phyloP scores from a whole-genome alignment of 2,888 invertebrate species.

The Lasioglossum vierecki region DNA sequence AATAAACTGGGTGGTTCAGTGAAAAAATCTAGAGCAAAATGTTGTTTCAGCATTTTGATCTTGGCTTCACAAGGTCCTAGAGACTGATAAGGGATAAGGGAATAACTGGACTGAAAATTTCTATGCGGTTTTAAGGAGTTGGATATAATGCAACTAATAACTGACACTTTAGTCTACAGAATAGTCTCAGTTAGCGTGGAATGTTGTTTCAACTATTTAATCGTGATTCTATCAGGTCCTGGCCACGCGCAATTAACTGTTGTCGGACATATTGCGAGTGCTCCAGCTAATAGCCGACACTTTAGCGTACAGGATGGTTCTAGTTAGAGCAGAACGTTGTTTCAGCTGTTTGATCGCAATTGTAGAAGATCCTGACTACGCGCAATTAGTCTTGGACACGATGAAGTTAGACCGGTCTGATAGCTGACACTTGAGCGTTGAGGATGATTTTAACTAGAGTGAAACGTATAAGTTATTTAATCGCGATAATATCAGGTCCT shows the following conservation, averaged over 20 bases:
- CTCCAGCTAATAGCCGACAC: conserved; percentile 54
- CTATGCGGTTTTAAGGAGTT: not conserved
- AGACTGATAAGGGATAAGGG: not conserved
- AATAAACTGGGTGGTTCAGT: conserved; percentile 15
- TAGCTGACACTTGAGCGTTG: not conserved
- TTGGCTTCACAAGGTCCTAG: not conserved
- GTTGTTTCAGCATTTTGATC: not conserved
- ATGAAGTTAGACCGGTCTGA: not conserved
- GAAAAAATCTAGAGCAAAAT: not conserved
- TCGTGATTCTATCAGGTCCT: too few relatives aligned
- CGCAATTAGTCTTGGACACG: conserved; percentile 33
- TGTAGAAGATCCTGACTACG: conserved; percentile 5
- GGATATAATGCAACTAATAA: too few relatives aligned
- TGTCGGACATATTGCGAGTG: not conserved
- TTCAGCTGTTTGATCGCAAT: not conserved
- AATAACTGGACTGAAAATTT: not conserved
- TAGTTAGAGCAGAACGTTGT: not conserved
- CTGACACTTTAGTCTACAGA: too few relatives aligned
- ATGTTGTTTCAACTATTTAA: too few relatives aligned
- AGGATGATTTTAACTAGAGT: not conserved
- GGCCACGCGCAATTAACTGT: too few relatives aligned
- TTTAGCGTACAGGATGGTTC: conserved; percentile 26
- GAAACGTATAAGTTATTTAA: not conserved
- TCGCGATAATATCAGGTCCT: conserved; percentile 3
- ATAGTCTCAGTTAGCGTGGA: too few relatives aligned